These are phyloP conservation scores for Rhamnusium bicolor DNA, from an alignment of 2,888 invertebrate genomes.

Conservation along the genomic window DNA sequence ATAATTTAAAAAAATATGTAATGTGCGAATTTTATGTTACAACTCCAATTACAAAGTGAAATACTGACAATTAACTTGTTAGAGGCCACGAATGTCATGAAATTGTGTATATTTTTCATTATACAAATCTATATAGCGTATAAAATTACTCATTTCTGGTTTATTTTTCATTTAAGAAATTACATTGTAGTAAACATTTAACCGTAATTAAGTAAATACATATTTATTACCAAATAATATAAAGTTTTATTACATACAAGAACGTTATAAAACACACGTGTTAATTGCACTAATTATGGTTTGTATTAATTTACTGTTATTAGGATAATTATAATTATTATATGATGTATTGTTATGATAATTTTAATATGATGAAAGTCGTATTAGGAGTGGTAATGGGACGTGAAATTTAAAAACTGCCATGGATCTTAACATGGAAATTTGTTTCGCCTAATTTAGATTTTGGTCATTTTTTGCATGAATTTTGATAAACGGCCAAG, in stretches of 20 bases:
- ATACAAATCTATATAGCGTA: not conserved
- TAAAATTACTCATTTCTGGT: not conserved
- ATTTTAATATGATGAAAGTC: not conserved
- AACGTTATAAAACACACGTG: not conserved
- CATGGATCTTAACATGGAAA: not conserved
- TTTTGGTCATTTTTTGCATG: not conserved
- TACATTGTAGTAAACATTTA: constrained; percentile 4
- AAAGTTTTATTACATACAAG: not conserved
- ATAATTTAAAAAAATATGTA: no score
- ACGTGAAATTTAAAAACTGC: not conserved
- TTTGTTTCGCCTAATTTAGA: not conserved
- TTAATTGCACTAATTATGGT: constrained; percentile 1
- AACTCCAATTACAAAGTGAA: not conserved
- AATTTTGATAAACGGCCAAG: not conserved
- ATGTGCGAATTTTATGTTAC: no score
- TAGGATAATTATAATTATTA: not conserved
- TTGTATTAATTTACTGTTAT: not conserved
- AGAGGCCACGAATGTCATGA: constrained; percentile 5
- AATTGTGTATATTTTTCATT: not conserved
- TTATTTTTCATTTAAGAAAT: constrained; percentile 10
- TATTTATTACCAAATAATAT: not conserved
- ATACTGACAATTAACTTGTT: not conserved
- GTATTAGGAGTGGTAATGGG: not conserved
- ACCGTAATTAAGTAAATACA: not conserved
- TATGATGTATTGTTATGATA: not conserved